Evolutionary conservation across 2,888 invertebrate genomes (phyloP).

Genomic region (Incurvaria masculella): DNA sequence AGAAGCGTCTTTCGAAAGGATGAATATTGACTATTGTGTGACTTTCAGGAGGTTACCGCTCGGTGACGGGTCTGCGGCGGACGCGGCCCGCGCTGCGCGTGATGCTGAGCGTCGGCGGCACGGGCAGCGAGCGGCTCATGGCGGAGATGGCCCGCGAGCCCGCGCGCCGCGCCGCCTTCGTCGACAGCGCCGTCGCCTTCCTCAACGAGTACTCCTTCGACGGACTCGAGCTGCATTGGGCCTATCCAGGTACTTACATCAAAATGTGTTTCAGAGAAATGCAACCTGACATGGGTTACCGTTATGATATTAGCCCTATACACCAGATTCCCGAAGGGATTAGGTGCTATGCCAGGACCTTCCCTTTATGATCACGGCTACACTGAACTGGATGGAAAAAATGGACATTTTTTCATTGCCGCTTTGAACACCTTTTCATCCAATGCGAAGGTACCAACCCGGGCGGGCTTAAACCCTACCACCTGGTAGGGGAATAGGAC

Average conservation of each 20-base stretch:
- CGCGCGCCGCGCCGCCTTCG: slow-evolving; percentile 54
- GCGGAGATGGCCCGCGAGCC: slow-evolving; percentile 60
- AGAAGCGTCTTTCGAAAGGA: no score
- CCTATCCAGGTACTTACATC: slow-evolving; percentile 70
- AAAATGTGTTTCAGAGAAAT: background rate
- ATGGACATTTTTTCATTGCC: no score
- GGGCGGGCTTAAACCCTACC: no score
- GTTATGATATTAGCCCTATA: no score
- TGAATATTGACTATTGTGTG: no score
- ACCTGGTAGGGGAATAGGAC: no score
- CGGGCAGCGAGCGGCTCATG: slow-evolving; percentile 58
- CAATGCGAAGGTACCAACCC: background rate
- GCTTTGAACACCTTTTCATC: no score
- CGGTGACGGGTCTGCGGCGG: slow-evolving; percentile 65
- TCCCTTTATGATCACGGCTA: no score
- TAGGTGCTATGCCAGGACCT: no score
- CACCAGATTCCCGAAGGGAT: no score
- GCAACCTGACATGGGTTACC: background rate
- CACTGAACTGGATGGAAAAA: no score
- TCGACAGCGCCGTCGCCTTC: slow-evolving; percentile 62
- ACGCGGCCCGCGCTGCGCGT: slow-evolving; percentile 66
- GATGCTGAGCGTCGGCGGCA: slow-evolving; percentile 72
- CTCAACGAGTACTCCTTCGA: slow-evolving; percentile 70
- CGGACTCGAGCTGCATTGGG: slow-evolving; percentile 80
- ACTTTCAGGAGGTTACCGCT: slow-evolving; percentile 65